Base-by-base conservation (phyloP, 2,888 invertebrate genomes). In the Empis livida region DNA sequence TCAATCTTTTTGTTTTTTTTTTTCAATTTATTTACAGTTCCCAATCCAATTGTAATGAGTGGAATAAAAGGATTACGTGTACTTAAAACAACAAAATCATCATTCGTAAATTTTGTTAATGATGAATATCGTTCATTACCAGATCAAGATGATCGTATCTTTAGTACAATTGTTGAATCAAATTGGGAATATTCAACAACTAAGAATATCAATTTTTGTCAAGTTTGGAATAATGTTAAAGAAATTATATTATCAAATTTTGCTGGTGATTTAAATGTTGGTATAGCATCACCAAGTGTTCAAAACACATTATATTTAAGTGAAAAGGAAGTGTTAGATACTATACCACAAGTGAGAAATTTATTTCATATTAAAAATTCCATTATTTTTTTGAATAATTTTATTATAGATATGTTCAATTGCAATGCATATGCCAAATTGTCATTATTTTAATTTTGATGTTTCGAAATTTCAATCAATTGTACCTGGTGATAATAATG, bases 361-460 rank as follows among this genome's bases (percentile, higher is more conserved):
- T 23, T 47, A 13, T 14, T 30, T 15, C n/a, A 16, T 15, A 10
- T 17, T 23, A 16, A 23, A n/a, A 30, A 16, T 41, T 41, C 2
- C 2, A 27, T 27, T n/a, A 20, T 42, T 42, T 32, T 27, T 15
- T 40, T 31, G 13, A n/a, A 43, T 27, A 39, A 11, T 31, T n/a
- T n/a, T 39, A 13, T 49, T 23, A 51, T 40, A 84, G 79, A 77
- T 85, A 42, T 71, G 72, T 5, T 77, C 78, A 61, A 80, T 86
- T 44, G 78, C 79, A 55, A 84, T 86, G 79, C 75, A 76, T 50
- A 81, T 87, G 80, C 87, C 88, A 1, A 88, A 88, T 66, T 85
- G 84, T 57, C 87, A 88, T 61, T 87, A 87, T 62, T 77, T 82
- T 56, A 78, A 77, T 55, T 77, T 86, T 40, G 85, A 88, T 61